Evolutionary conservation across 2,888 invertebrate genomes (phyloP).

Genomic region (Eretmocerus hayati): DNA sequence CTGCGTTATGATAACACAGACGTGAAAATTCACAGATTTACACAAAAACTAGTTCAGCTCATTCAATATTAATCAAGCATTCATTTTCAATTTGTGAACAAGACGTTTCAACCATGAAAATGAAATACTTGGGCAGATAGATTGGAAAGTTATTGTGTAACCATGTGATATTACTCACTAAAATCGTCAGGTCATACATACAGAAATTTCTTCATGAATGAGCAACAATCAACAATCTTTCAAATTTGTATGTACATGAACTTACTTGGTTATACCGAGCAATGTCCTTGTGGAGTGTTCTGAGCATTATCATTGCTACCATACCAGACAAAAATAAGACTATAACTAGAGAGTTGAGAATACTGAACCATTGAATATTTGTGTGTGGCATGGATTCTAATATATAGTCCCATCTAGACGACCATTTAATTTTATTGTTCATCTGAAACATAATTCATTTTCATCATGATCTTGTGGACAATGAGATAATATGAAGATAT

Average conservation of each 20-base stretch:
- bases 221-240: background rate
- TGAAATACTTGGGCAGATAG: too few species aligned
- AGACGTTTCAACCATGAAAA: constrained; percentile 6
- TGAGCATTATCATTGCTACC: constrained; percentile 97
- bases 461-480: constrained; percentile 1
- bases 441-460: constrained; percentile 41
- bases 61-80: constrained; percentile 29
- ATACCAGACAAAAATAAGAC: constrained; percentile 95
- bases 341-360: constrained; percentile 94
- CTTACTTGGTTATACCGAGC: constrained; percentile 90
- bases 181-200: background rate
- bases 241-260: background rate
- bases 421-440: constrained; percentile 90
- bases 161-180: constrained; percentile 6
- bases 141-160: constrained; percentile 33
- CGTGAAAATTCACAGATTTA: constrained; percentile 23
- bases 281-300: constrained; percentile 97
- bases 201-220: background rate
- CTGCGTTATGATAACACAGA: constrained; percentile 44
- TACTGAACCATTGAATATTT: constrained; percentile 99
- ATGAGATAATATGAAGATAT: background rate
- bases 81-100: too few species aligned
- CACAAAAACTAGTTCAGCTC: constrained; percentile 19
- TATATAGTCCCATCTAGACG: constrained; percentile 98
- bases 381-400: constrained; percentile 97